Evolutionary conservation across 2,797 vertebrate species (phyloP), one percentile per base, ranked within the genome.

Genomic region (Meda fulgida): DNA sequence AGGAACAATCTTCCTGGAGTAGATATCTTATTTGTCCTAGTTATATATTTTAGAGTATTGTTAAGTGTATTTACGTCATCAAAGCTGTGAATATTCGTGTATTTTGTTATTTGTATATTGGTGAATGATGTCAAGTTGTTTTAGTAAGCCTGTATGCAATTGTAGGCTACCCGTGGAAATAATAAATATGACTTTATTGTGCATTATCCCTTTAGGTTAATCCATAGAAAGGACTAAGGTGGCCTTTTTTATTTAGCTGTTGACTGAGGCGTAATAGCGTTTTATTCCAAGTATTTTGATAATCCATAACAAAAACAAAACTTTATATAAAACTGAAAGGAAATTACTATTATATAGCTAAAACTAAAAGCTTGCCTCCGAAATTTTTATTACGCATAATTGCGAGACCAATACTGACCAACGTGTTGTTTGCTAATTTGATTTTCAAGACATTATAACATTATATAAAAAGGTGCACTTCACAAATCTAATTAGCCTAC

Each of bases 41-140:
- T 86, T 75, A n/a, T 55, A 65, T 71, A 73, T 85, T 73, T 95
- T 92, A 89, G 92, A 89, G 91, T 93, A 91, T 91, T 93, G 40
- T 94, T 92, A 86, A 91, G 89, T 92, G 92, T 93, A 91, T 93
- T 95, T 92, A 86, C 94, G 94, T 95, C 90, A 93, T 94, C 90
- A 88, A 93, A 94, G 95, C 94, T 95, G 95, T 96, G 94, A 95
- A 95, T 95, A 94, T 93, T 91, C 93, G 93, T 95, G 89, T 91
- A 91, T 94, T 92, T 91, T 67, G 80, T 87, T 84, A 85, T 89
- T 78, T 93, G 94, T 96, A 92, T 91, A 90, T 92, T 94, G 92
- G 89, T 93, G 90, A 89, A 86, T 87, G 91, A 88, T 93, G 93
- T 94, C 89, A 91, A 93, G 92, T 94, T 93, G 93, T 91, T 87